Evolutionary conservation across 1,140 invertebrate species (phyloP).

Genomic region (Steinernema khuongi): DNA sequence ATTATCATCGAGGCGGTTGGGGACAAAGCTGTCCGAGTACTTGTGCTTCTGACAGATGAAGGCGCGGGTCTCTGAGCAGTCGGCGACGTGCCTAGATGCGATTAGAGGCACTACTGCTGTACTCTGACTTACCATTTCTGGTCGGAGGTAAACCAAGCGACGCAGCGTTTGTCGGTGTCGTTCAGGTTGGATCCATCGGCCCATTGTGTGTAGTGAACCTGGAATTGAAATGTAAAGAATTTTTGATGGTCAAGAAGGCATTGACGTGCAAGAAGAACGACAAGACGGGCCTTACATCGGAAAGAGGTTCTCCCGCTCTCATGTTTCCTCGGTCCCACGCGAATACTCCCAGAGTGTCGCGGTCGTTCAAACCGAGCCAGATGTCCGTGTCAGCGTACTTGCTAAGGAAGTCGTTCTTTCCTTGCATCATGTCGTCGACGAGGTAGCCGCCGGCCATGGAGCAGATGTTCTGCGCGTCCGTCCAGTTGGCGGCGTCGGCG

Average conservation of each 20-base stretch:
- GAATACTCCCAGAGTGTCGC: background rate
- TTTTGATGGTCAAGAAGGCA: too few relatives aligned
- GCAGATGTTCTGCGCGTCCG: slow-evolving; percentile 27
- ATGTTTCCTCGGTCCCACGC: slow-evolving; percentile 32
- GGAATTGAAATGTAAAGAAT: too few relatives aligned
- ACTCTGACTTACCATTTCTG: slow-evolving; percentile 9
- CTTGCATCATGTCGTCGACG: slow-evolving; percentile 27
- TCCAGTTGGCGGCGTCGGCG: background rate
- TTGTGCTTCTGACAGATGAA: slow-evolving; percentile 38
- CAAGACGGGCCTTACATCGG: slow-evolving; percentile 13
- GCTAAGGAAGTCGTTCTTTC: slow-evolving; percentile 23
- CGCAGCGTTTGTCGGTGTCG: slow-evolving; percentile 23
- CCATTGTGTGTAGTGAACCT: background rate
- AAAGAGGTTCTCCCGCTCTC: background rate
- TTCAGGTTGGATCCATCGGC: slow-evolving; percentile 1
- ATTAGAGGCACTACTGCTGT: background rate
- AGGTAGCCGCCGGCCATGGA: slow-evolving; percentile 24
- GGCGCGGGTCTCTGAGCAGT: slow-evolving; percentile 6
- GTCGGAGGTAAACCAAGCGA: background rate
- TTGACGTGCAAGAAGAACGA: background rate
- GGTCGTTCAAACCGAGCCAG: slow-evolving; percentile 32
- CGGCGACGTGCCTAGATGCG: slow-evolving; percentile 18
- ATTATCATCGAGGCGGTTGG: slow-evolving; percentile 15
- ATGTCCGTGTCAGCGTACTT: background rate
- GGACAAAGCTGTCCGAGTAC: slow-evolving; percentile 17